A percentile compares a stretch with the other conserved stretches of the same genome.
Conservation (phyloP, 1,140 invertebrate species). For the Ephestia elutella region DNA sequence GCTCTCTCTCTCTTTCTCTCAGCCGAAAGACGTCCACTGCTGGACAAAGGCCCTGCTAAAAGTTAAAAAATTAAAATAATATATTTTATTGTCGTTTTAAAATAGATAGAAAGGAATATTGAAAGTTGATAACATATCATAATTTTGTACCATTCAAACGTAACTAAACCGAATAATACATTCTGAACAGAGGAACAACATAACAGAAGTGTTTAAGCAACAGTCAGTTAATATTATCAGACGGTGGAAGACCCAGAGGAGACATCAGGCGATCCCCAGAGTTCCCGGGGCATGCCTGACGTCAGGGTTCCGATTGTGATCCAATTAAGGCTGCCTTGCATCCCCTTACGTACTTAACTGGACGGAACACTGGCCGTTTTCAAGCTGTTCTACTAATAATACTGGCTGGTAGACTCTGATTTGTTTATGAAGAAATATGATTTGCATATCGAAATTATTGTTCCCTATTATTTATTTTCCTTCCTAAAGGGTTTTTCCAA, state of each 20-base stretch:
- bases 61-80: no score
- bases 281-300: constrained; percentile 26
- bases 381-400: constrained; percentile 17
- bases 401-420: constrained; percentile 23
- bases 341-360: constrained; percentile 60
- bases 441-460: no score
- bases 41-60: no score
- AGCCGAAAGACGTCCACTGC: no score
- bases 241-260: constrained; percentile 33
- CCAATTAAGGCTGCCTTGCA: constrained; percentile 55
- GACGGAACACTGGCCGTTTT: constrained; percentile 35
- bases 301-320: constrained; percentile 52
- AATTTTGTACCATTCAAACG: no score
- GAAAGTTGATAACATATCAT: no score
- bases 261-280: constrained; percentile 25
- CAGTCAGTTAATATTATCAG: constrained; percentile 26
- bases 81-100: no score
- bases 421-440: constrained; percentile 1
- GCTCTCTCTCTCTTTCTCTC: no score
- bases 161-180: no score
- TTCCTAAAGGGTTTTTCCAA: no score
- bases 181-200: not conserved
- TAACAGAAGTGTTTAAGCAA: not conserved
- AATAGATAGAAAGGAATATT: no score
- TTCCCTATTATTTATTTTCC: no score